Evolutionary conservation across 2,797 vertebrate species (phyloP).

Genomic region (Ibycter americanus): DNA sequence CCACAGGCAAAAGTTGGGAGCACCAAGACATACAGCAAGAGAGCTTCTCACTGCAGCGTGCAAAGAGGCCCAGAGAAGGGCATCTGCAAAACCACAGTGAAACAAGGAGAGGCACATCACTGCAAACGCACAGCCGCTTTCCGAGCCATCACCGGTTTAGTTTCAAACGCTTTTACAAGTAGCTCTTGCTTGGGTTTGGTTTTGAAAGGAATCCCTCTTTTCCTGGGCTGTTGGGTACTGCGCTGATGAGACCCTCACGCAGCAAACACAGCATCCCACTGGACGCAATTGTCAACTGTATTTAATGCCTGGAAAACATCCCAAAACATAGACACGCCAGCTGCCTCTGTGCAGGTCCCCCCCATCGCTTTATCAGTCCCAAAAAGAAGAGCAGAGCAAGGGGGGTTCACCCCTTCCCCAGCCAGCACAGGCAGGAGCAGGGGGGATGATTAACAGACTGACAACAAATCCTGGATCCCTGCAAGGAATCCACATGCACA

Average conservation of each 20-base stretch:
- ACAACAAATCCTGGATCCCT: neutral
- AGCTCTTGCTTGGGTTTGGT: neutral
- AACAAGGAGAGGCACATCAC: neutral
- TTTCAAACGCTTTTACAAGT: neutral
- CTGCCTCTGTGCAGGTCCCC: neutral
- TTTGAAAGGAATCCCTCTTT: neutral
- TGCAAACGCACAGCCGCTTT: neutral
- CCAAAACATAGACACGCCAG: neutral
- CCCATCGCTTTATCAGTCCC: neutral
- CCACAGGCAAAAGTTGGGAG: neutral
- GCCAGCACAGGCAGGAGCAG: neutral
- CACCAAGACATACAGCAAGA: neutral
- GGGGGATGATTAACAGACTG: too few relatives aligned
- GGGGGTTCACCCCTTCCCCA: neutral
- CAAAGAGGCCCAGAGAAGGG: neutral
- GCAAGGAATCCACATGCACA: neutral
- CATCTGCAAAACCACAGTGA: neutral
- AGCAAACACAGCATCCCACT: neutral
- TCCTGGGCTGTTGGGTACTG: neutral
- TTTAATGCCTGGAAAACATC: neutral
- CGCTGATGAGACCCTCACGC: neutral
- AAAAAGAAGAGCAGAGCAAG: neutral
- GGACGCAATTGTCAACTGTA: neutral
- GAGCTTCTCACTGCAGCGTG: accelerated
- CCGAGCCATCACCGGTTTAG: neutral